Conservation (phyloP, 2,113 vertebrate genomes). For the Meriones unguiculatus region DNA sequence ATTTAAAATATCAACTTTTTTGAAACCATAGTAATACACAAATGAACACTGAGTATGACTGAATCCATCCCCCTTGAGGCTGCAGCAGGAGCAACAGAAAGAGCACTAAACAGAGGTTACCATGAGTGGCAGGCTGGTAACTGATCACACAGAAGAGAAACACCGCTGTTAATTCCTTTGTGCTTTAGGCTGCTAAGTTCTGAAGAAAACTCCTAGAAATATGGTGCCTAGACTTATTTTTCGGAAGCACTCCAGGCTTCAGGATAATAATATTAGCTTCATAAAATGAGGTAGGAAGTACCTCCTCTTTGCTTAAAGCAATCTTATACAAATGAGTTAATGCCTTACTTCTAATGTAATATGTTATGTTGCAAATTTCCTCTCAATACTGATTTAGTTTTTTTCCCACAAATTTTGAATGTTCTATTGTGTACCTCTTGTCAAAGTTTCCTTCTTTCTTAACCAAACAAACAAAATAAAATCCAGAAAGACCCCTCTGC, state of each 20-base stretch:
- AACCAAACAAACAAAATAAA: neutral
- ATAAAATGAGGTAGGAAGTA: neutral
- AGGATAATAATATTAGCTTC: slow-evolving; percentile 18
- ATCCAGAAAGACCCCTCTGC: neutral
- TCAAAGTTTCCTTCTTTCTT: slow-evolving; percentile 8
- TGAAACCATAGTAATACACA: slow-evolving; percentile 6
- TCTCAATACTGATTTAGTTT: neutral
- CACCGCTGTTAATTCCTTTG: neutral
- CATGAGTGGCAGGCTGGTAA: neutral
- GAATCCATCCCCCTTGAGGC: neutral
- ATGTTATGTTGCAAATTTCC: neutral
- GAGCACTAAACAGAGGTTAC: neutral
- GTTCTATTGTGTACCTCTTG: neutral
- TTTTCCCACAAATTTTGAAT: neutral
- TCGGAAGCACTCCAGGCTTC: neutral
- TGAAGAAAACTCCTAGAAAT: neutral
- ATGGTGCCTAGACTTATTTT: neutral
- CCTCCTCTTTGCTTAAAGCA: neutral
- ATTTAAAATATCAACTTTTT: neutral
- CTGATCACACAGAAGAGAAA: neutral
- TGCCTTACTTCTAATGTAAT: neutral
- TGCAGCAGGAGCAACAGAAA: neutral
- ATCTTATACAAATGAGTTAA: slow-evolving; percentile 1
- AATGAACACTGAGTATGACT: slow-evolving; percentile 32
- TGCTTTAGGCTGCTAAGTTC: neutral